These are phyloP conservation scores for Bedellia somnulentella DNA, from an alignment of 2,888 invertebrate species.

Conservation along the genomic window DNA sequence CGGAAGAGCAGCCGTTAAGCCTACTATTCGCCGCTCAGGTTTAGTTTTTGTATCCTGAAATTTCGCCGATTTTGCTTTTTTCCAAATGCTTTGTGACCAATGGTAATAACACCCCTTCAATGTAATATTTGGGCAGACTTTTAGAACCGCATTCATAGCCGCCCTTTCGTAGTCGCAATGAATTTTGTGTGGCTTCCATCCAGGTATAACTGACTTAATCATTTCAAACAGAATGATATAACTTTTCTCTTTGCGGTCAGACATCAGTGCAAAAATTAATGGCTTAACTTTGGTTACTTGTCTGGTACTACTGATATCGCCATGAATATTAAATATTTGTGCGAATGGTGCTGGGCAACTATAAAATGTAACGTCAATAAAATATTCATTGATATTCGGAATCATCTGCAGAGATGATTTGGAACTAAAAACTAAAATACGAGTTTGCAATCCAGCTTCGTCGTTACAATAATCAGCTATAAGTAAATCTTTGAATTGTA, in stretches of 20 bases:
- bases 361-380: conserved; percentile 5
- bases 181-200: conserved; percentile 4
- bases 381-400: conserved; percentile 6
- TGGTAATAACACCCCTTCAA: background rate
- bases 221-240: conserved; percentile 6
- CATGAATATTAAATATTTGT: conserved; percentile 5
- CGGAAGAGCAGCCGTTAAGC: conserved; percentile 6
- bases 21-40: conserved; percentile 9
- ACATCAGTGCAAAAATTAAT: conserved; percentile 6
- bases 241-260: conserved; percentile 5
- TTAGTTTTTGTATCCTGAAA: conserved; percentile 6
- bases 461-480: conserved; percentile 6
- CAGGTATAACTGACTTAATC: conserved; percentile 7
- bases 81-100: too few relatives aligned
- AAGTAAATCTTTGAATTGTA: conserved; percentile 7
- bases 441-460: conserved; percentile 4
- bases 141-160: conserved; percentile 6
- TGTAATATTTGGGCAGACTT: conserved; percentile 5
- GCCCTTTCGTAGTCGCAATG: background rate
- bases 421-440: too few relatives aligned
- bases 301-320: conserved; percentile 4
- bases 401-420: conserved; percentile 5
- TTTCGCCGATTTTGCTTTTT: conserved; percentile 4
- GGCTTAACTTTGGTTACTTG: conserved; percentile 5
- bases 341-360: conserved; percentile 6